Conservation (phyloP, 2,797 vertebrate genomes). For the Anguilla anguilla region DNA sequence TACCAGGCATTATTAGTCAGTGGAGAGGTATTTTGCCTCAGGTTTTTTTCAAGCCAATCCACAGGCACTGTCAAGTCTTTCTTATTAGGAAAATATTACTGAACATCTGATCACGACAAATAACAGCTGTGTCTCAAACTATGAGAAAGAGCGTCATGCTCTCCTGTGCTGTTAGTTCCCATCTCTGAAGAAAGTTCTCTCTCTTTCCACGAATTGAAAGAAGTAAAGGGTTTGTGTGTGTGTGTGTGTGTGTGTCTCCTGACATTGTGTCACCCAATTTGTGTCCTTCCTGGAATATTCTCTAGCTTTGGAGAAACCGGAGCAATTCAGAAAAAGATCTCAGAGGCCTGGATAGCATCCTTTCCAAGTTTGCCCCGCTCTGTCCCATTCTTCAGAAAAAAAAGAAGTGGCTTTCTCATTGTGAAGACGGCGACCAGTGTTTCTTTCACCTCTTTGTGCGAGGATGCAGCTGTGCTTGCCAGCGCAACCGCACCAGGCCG, state of each 20-base stretch:
- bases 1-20: background rate
- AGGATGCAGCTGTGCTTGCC: background rate
- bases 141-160: background rate
- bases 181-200: background rate
- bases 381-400: slow-evolving; percentile 10
- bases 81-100: background rate
- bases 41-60: background rate
- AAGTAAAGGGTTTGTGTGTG: background rate
- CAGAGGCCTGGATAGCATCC: background rate
- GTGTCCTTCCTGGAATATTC: background rate
- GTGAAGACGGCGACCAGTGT: slow-evolving; percentile 37
- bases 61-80: background rate
- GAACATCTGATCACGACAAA: background rate
- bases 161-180: background rate
- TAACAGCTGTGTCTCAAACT: background rate
- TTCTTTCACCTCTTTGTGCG: slow-evolving; percentile 41
- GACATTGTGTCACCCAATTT: background rate
- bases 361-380: background rate
- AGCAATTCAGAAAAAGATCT: background rate
- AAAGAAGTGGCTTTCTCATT: slow-evolving; percentile 7
- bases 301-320: background rate
- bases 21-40: background rate
- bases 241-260: background rate
- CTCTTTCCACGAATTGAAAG: background rate
- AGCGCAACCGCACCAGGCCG: background rate